Base-by-base conservation (phyloP, 2,797 vertebrate species). In the Oreochromis mossambicus region DNA sequence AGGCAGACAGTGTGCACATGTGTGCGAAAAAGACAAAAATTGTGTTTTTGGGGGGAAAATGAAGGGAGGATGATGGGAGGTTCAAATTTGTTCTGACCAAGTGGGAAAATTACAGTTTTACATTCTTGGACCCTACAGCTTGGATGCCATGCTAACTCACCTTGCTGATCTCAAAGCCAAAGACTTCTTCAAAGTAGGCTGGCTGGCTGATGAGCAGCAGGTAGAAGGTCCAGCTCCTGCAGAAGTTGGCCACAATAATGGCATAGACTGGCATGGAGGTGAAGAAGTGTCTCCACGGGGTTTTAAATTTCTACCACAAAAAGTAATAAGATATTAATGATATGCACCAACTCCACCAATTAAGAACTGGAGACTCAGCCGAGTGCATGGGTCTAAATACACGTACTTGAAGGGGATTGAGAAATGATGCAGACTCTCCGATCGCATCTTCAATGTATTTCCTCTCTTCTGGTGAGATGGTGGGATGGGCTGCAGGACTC, bases 391-490 rank as follows among this genome's bases (percentile, higher is more conserved):
- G n/a, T 19, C 29, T 36, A 79, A 34, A 79, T 21, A 48, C 19
- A 79, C 78, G 0, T 91, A 98, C 98, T 85, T 95, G 95, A 41
- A 98, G 92, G 15, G 98, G 97, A 90, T 98, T 97, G 87, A 97
- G 96, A 90, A 98, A 97, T 8, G 95, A 55, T 1, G 98, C 96
- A 54, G 97, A 98, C 92, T 99, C 98, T 93, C 98, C 98, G 21
- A 99, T 99, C 90, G 98, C 98, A 79, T 99, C 98, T 94, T 99
- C 98, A 81, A 99, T 99, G 96, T 98, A 99, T 93, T 97, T 97
- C 86, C 97, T 97, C 91, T 99, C 98, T 95, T 99, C 98, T 2
- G 97, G 96, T n/a, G 97, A 95, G 94, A 99, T 99, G 2, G 98
- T 99, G 61, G 98, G 98, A 83, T 99, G 98, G n/a, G 90, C 97